Conservation (phyloP, 2,888 invertebrate species). For the Pseudococcus jackbeardsleyi region DNA sequence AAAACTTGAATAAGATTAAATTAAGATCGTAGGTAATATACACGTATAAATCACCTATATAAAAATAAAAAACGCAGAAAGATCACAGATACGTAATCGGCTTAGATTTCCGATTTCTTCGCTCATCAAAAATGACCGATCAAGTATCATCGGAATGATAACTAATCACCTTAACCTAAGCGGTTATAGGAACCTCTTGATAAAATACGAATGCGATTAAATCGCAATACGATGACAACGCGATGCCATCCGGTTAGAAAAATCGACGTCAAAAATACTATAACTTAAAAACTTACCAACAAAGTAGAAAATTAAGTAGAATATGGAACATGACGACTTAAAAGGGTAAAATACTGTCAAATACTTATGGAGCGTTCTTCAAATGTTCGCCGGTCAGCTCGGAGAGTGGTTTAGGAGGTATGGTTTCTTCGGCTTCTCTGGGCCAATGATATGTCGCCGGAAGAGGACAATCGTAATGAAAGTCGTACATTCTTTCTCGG, state of each 20-base stretch:
- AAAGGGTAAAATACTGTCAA: neutral
- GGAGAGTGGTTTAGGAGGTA: slow-evolving; percentile 66
- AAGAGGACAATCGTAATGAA: slow-evolving; percentile 83
- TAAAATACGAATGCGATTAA: neutral
- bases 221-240: neutral
- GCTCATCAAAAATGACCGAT: too few species aligned
- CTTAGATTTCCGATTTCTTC: too few species aligned
- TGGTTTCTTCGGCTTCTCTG: slow-evolving; percentile 67
- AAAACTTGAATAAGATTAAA: too few species aligned
- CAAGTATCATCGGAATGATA: too few species aligned
- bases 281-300: neutral
- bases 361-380: slow-evolving; percentile 59
- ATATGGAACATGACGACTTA: neutral
- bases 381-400: slow-evolving; percentile 67
- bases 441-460: slow-evolving; percentile 75
- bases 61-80: too few species aligned
- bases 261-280: too few species aligned
- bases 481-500: slow-evolving; percentile 81
- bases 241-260: too few species aligned
- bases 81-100: too few species aligned
- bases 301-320: neutral
- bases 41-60: too few species aligned
- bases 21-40: too few species aligned
- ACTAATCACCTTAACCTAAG: too few species aligned
- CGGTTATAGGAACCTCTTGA: too few species aligned